These are phyloP conservation scores for Chymomyza costata DNA, from an alignment of 1,140 invertebrate genomes.

Conservation along the genomic window DNA sequence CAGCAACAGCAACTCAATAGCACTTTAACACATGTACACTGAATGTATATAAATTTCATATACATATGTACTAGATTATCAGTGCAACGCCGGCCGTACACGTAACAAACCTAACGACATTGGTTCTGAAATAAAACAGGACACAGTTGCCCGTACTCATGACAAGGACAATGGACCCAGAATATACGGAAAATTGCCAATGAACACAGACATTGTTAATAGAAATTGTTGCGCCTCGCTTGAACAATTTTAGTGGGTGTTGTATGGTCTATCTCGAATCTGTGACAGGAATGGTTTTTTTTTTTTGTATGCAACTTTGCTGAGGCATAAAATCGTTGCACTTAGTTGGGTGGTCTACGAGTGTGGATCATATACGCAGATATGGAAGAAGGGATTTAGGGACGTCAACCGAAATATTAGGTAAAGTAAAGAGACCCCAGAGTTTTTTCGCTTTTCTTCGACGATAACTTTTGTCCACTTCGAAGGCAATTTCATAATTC, in stretches of 20 bases:
- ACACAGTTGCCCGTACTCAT: conserved; percentile 18
- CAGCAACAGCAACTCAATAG: conserved; percentile 45
- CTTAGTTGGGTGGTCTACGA: no score
- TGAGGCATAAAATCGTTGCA: conserved; percentile 27
- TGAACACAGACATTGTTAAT: background rate
- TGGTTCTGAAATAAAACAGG: conserved; percentile 7
- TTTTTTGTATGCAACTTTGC: conserved; percentile 29
- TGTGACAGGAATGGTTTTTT: conserved; percentile 22
- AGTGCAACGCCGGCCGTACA: conserved; percentile 31
- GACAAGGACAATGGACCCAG: conserved; percentile 30
- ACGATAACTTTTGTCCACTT: no score
- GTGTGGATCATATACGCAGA: no score
- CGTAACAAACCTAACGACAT: conserved; percentile 54
- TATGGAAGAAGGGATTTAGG: no score
- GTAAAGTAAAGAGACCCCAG: no score
- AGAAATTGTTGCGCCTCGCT: conserved; percentile 56
- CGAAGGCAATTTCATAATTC: no score
- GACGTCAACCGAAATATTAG: no score
- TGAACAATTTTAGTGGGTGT: conserved; percentile 9
- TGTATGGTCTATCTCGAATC: conserved; percentile 49
- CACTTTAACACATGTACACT: conserved; percentile 21
- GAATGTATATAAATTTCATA: conserved; percentile 9
- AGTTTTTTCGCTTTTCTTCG: no score
- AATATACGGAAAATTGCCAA: conserved; percentile 1
- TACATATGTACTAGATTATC: conserved; percentile 25